Evolutionary conservation across 1,140 invertebrate species (phyloP).

Genomic region (Brachionus paranguensis): DNA sequence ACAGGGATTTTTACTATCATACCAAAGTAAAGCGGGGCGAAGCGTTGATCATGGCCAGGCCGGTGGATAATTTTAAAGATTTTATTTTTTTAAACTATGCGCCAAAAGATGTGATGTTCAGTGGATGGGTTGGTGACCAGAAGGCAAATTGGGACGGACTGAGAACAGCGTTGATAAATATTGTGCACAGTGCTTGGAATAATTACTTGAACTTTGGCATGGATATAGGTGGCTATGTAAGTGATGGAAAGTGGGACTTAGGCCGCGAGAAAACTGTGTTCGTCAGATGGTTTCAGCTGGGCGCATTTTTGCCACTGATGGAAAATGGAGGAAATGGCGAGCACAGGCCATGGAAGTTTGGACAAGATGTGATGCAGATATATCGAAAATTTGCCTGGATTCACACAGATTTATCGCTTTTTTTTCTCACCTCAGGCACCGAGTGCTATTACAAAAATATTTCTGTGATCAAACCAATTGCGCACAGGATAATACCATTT

Average conservation of each 20-base stretch:
- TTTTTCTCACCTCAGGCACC: neutral
- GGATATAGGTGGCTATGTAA: slow-evolving; percentile 21
- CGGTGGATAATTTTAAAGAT: slow-evolving; percentile 16
- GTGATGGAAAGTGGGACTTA: neutral
- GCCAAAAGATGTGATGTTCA: slow-evolving; percentile 22
- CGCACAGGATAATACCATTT: neutral
- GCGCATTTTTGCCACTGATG: slow-evolving; percentile 27
- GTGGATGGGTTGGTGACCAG: slow-evolving; percentile 30
- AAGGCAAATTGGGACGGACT: neutral
- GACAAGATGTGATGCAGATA: neutral
- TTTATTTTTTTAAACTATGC: slow-evolving; percentile 14
- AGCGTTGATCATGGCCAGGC: neutral
- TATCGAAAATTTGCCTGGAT: slow-evolving; percentile 20
- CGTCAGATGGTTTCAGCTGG: slow-evolving; percentile 6
- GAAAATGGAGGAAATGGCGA: slow-evolving; percentile 37
- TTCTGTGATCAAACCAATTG: slow-evolving; percentile 24
- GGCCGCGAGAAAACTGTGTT: slow-evolving; percentile 19
- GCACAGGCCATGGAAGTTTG: slow-evolving; percentile 34
- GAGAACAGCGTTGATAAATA: neutral
- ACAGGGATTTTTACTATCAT: slow-evolving; percentile 8
- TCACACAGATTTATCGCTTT: neutral
- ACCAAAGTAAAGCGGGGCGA: neutral
- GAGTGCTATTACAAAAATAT: neutral
- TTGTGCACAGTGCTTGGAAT: slow-evolving; percentile 19
- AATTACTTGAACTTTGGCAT: slow-evolving; percentile 22